phyloP scores from a whole-genome alignment of 2,888 invertebrate genomes.

The Chrysina gloriosa region DNA sequence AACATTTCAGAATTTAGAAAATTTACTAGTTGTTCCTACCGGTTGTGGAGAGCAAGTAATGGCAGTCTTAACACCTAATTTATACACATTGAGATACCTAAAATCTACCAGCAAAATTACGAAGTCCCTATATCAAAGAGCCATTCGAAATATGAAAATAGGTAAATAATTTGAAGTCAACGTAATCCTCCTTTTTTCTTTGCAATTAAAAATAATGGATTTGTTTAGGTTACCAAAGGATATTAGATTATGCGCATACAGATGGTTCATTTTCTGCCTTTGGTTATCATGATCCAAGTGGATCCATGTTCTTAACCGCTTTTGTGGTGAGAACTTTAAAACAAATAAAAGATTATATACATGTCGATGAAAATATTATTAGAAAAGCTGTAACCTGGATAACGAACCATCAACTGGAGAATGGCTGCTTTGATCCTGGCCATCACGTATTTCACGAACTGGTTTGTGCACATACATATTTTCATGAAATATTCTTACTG shows the following conservation, averaged over 20 bases:
- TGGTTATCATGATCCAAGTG: slow-evolving; percentile 72
- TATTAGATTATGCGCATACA: slow-evolving; percentile 79
- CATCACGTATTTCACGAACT: slow-evolving; percentile 75
- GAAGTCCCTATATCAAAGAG: slow-evolving; percentile 67
- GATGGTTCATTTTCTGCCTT: slow-evolving; percentile 88
- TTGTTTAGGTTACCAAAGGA: slow-evolving; percentile 72
- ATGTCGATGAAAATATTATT: slow-evolving; percentile 68
- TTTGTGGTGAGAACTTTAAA: slow-evolving; percentile 80
- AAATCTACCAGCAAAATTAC: slow-evolving; percentile 68
- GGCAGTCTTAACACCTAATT: slow-evolving; percentile 80
- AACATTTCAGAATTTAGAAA: slow-evolving; percentile 71
- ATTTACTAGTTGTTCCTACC: slow-evolving; percentile 74
- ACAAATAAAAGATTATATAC: slow-evolving; percentile 69
- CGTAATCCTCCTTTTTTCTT: background rate
- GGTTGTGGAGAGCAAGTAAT: slow-evolving; percentile 89
- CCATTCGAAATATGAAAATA: slow-evolving; percentile 69
- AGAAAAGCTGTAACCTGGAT: slow-evolving; percentile 73
- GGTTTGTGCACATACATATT: slow-evolving; percentile 56
- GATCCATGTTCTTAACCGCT: slow-evolving; percentile 83
- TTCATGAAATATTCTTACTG: too few relatives aligned
- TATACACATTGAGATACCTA: slow-evolving; percentile 75
- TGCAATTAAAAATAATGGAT: background rate
- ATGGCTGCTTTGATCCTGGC: slow-evolving; percentile 78
- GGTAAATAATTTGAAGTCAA: slow-evolving; percentile 50
- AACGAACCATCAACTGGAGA: slow-evolving; percentile 75